These are phyloP conservation scores for Perdix hodgsoniae DNA, from an alignment of 2,797 vertebrate species.

Conservation along the genomic window DNA sequence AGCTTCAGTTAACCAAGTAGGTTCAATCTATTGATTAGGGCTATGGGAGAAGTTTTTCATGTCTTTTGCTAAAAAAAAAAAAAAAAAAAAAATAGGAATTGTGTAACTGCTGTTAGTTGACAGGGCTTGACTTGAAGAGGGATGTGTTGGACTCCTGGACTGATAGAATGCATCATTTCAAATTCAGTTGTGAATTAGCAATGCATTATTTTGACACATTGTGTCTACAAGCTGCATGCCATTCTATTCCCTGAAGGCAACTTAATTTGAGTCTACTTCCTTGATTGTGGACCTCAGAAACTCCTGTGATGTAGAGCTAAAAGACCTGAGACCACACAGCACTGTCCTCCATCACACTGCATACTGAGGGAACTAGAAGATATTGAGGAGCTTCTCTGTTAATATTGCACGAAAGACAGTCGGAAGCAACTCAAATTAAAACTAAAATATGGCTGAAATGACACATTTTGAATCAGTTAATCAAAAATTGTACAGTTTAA, in stretches of 20 bases:
- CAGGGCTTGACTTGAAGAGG: not conserved
- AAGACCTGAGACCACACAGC: rapidly evolving
- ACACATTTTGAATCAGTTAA: not conserved
- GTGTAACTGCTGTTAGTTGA: not conserved
- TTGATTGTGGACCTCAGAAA: rapidly evolving
- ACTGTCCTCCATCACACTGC: rapidly evolving
- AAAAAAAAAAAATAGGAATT: not conserved
- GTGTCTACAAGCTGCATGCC: not conserved
- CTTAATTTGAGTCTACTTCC: not conserved
- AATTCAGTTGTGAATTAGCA: not conserved
- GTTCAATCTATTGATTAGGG: not conserved
- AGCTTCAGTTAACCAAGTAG: not conserved
- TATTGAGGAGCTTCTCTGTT: not conserved
- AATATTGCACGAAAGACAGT: not conserved
- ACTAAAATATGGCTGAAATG: not conserved
- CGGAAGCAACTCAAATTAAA: not conserved
- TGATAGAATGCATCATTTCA: not conserved
- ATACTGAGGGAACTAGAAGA: not conserved
- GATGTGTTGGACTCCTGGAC: not conserved
- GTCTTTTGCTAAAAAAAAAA: not conserved
- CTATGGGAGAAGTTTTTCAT: not conserved
- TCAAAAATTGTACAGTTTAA: not conserved
- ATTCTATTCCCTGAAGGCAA: not conserved
- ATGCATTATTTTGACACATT: rapidly evolving
- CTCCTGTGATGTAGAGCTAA: not conserved